Base-by-base conservation (phyloP, 2,888 invertebrate species). In the Morpho achilles region DNA sequence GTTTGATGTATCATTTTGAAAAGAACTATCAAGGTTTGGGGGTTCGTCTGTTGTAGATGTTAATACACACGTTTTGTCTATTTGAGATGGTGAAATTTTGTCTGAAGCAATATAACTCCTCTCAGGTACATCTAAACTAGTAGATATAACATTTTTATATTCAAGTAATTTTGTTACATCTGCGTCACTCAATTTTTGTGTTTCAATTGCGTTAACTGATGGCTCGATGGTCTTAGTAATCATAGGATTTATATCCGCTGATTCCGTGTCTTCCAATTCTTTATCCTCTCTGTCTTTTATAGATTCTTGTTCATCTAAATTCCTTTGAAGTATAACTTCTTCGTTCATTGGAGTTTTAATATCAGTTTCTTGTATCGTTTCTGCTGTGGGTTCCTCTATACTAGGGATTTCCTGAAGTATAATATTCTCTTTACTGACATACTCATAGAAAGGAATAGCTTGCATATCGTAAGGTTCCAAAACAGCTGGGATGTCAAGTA, bases 381-480 rank as follows among this genome's bases (percentile, higher is more conserved):
- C 50, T 1, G 52, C 7, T 8, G 48, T 40, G 8, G 32, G 8
- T 23, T 22, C 7, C n/a, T 59, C 57, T 10, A 51, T 9, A 48
- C 58, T 50, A 9, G 53, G 42, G n/a, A 44, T 48, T 43, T 63
- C 53, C 42, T 60, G 56, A 8, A 58, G 49, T 39, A 42, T 9
- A 43, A 60, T 51, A 6, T 56, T 58, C 41, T 59, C 61, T 52
- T 63, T 63, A 41, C 43, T 61, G 16, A 46, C 51, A 49, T 59
- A 63, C 44, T 61, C 59, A 47, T 61, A 61, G 52, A 59, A 63
- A 8, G 63, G 63, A 22, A 59, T 54, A 0, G 56, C 61, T 43
- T 53, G 63, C n/a, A 53, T 49, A 2, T 59, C 59, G 22, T 61
- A 63, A 8, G 63, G 63, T 16, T 50, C 56, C 22, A 63, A 43